Conservation (phyloP, 2,797 vertebrate species). For the Loriculus beryllinus region DNA sequence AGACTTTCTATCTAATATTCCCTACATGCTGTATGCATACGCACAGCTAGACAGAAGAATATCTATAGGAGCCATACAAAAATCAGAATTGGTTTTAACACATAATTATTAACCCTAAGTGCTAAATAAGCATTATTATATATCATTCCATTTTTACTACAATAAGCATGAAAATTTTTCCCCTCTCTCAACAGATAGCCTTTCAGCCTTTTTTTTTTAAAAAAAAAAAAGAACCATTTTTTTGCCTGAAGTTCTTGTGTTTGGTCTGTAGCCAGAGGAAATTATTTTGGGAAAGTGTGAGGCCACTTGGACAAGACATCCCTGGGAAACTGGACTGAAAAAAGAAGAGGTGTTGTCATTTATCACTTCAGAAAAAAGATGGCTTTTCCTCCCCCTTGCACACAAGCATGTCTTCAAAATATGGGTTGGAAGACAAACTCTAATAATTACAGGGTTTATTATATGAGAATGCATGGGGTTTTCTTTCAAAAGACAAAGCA, state of each 20-base stretch:
- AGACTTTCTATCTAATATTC: background rate
- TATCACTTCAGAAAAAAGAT: slow-evolving; percentile 24
- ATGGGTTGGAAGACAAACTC: background rate
- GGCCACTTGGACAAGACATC: slow-evolving; percentile 43
- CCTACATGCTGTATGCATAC: background rate
- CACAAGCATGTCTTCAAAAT: background rate
- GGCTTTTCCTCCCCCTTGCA: background rate
- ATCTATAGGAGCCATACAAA: background rate
- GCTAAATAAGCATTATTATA: background rate
- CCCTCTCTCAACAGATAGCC: background rate
- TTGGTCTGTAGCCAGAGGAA: slow-evolving; percentile 53
- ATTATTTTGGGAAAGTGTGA: slow-evolving; percentile 66
- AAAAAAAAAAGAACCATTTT: background rate
- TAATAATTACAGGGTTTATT: background rate
- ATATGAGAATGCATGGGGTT: background rate
- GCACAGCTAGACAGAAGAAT: background rate
- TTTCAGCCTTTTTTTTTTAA: background rate
- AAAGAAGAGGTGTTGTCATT: slow-evolving; percentile 21
- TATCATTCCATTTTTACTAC: background rate
- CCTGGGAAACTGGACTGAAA: slow-evolving; percentile 44
- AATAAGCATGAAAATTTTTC: background rate
- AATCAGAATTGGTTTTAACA: background rate
- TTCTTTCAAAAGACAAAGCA: background rate
- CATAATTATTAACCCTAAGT: background rate
- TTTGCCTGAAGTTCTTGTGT: background rate